Percentiles rank a stretch among this genome's conserved stretches.
These are phyloP conservation scores for Heliothis subflexa DNA, from an alignment of 1,140 invertebrate species.

Conservation along the genomic window DNA sequence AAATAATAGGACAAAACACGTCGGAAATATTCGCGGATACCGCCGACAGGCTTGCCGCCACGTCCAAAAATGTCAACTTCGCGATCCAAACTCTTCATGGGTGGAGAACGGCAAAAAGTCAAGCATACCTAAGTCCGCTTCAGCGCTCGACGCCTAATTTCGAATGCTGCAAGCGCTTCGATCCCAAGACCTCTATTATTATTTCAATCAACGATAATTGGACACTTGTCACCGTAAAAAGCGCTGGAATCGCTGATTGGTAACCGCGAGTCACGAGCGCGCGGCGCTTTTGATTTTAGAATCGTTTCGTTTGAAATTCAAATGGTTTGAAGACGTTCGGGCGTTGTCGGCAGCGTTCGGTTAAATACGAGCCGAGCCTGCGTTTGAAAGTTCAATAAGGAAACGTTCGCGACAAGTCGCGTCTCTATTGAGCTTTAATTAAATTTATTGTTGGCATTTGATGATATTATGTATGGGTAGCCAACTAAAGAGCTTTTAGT, in stretches of 20 bases:
- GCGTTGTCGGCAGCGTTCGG: slow-evolving; percentile 40
- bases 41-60: slow-evolving; percentile 60
- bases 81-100: slow-evolving; percentile 68
- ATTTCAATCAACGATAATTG: slow-evolving; percentile 79
- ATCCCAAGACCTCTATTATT: slow-evolving; percentile 65
- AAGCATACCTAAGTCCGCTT: slow-evolving; percentile 39
- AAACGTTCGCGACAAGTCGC: slow-evolving; percentile 49
- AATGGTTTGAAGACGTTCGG: slow-evolving; percentile 57
- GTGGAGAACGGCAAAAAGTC: slow-evolving; percentile 70
- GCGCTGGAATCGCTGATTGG: slow-evolving; percentile 55
- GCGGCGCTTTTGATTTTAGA: slow-evolving; percentile 61
- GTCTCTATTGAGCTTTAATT: slow-evolving; percentile 58
- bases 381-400: slow-evolving; percentile 60
- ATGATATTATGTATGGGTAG: not conserved
- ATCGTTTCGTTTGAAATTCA: slow-evolving; percentile 59
- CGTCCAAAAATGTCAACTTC: slow-evolving; percentile 60
- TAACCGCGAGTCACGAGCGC: slow-evolving; percentile 53
- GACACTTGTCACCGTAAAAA: slow-evolving; percentile 74
- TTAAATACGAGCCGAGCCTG: slow-evolving; percentile 50
- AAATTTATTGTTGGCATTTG: slow-evolving; percentile 57
- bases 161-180: slow-evolving; percentile 63
- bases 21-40: slow-evolving; percentile 63
- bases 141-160: slow-evolving; percentile 54
- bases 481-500: not conserved
- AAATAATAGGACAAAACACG: slow-evolving; percentile 74